Percentiles rank a stretch among this genome's conserved stretches.
phyloP scores from a whole-genome alignment of 2,888 invertebrate genomes.

The Orthonevra nobilis region DNA sequence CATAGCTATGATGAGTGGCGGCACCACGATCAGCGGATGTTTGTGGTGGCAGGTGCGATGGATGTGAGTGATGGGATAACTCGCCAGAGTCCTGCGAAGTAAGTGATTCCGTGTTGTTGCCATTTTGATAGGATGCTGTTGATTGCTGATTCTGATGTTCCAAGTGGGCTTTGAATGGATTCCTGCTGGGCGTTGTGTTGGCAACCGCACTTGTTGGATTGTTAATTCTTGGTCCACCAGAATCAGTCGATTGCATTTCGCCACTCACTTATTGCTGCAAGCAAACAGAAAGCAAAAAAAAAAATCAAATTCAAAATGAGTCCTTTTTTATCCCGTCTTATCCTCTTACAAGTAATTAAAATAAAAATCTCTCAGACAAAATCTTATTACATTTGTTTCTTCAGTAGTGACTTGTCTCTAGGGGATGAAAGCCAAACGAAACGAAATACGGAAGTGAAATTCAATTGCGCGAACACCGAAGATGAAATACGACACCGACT shows the following conservation, averaged over 20 bases:
- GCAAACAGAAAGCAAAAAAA: conserved; percentile 34
- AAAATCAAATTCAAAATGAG: conserved; percentile 4
- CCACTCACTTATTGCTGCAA: conserved; percentile 78
- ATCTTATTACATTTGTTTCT: conserved; percentile 23
- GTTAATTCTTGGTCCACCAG: conserved; percentile 76
- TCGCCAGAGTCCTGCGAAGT: conserved; percentile 56
- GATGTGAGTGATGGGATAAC: conserved; percentile 43
- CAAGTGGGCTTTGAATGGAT: conserved; percentile 76
- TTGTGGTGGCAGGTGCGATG: conserved; percentile 62
- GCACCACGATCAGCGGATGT: conserved; percentile 59
- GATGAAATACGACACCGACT: conserved; percentile 15
- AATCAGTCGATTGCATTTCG: conserved; percentile 80
- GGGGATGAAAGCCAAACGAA: conserved; percentile 1
- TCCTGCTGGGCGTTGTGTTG: conserved; percentile 75
- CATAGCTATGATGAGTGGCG: conserved; percentile 55
- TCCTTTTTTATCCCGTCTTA: conserved; percentile 28
- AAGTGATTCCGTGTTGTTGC: conserved; percentile 71
- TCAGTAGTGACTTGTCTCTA: conserved; percentile 28
- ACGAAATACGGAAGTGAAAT: conserved; percentile 41
- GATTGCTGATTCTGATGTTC: conserved; percentile 70
- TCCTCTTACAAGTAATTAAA: conserved; percentile 53
- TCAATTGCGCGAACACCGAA: conserved; percentile 52
- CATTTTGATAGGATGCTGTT: conserved; percentile 73
- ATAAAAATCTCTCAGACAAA: conserved; percentile 24
- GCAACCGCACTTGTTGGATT: conserved; percentile 67